Base-by-base conservation (phyloP, 2,888 invertebrate species). In the Sarcophaga subvicina region DNA sequence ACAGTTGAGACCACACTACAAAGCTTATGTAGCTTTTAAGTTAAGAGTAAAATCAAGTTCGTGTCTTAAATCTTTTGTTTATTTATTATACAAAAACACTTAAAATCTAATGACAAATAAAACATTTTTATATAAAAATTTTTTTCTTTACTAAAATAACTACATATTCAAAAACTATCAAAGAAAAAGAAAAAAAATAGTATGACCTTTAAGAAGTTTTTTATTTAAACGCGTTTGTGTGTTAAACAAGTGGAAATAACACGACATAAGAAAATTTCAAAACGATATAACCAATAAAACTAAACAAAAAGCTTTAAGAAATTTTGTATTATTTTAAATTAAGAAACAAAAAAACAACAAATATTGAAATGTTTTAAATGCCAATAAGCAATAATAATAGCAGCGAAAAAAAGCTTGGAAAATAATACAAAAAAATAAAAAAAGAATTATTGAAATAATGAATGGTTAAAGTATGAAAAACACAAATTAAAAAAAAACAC, bases 61-160 rank as follows among this genome's bases (percentile, higher is more conserved):
- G 78, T 87, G 76, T 82, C 79, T 84, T 60, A 76, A 79, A 47
- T 84, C 69, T 87, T 87, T 87, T 79, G 78, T 60, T 84, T 83
- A 12, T 69, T 81, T 37, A 64, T 5, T 72, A 67, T 27, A 72
- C 49, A 76, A 75, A n/a, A 69, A 54, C 64, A 49, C 22, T 54
- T 54, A 54, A 67, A 72, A 60, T 71, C 67, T 54, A 85, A 85
- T 85, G 66, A 72, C 66, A 76, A 80, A 84, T 59, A 73, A 54
- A 54, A 54, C 22, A 59, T 73, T 78, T 27, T 47, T 62, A 17
- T 77, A 45, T 47, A 22, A 20, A 63, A 59, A 54, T 72, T 47
- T n/a, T 49, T 69, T 49, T 22, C 1, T 37, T 11, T 47, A 49
- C 22, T 62, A 20, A 14, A 17, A 14, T 8, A 54, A 14, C 22